phyloP scores from a whole-genome alignment of 1,140 invertebrate genomes.

The Spodoptera frugiperda region DNA sequence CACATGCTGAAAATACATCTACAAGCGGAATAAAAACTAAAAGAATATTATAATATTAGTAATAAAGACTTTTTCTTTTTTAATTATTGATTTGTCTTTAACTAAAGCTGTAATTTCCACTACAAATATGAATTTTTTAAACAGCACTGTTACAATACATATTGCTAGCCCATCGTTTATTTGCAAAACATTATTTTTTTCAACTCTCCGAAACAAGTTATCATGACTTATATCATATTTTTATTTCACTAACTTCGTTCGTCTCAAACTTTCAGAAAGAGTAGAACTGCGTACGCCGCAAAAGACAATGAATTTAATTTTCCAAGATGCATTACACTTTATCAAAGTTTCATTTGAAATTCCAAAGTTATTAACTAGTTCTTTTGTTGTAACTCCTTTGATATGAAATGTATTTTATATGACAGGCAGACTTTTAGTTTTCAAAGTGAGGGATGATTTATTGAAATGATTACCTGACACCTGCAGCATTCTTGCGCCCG shows the following conservation, averaged over 20 bases:
- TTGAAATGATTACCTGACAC: constrained; percentile 78
- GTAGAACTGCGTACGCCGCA: not conserved
- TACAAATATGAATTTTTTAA: no score
- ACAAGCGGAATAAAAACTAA: no score
- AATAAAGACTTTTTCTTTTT: no score
- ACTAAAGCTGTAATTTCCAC: no score
- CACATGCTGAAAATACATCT: no score
- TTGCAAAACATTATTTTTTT: no score
- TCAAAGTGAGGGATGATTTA: not conserved
- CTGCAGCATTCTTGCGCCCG: constrained; percentile 88
- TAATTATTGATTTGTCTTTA: no score
- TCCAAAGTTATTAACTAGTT: constrained; percentile 4
- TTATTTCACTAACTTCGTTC: not conserved
- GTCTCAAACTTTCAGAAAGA: not conserved
- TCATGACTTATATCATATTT: not conserved
- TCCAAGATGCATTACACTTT: constrained; percentile 18
- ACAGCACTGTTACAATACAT: no score
- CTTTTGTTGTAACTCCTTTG: not conserved
- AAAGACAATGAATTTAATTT: constrained; percentile 10
- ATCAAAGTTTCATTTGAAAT: not conserved
- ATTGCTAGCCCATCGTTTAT: no score
- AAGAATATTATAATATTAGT: no score
- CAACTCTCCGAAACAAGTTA: not conserved
- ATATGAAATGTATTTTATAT: not conserved
- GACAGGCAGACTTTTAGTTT: not conserved